Percentiles rank a stretch among this genome's conserved stretches.
Evolutionary conservation across 2,888 invertebrate genomes (phyloP).

Genomic region (Tachina grossa): DNA sequence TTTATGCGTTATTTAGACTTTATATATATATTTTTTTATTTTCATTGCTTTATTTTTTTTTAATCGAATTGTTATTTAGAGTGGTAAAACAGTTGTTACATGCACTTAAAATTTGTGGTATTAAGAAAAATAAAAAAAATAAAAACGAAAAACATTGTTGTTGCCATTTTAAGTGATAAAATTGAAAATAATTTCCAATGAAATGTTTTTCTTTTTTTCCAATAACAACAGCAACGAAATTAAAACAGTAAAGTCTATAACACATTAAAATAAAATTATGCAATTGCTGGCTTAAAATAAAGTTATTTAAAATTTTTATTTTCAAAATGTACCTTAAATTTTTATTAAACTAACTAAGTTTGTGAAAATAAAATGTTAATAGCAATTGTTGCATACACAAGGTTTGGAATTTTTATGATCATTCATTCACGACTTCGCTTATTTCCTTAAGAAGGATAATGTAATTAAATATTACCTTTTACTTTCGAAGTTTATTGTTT

Average conservation of each 20-base stretch:
- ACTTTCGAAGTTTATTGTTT: no score
- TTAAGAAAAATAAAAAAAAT: constrained; percentile 46
- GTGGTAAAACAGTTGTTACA: constrained; percentile 71
- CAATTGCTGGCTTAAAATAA: constrained; percentile 25
- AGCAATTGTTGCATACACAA: not conserved
- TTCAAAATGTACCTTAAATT: constrained; percentile 8
- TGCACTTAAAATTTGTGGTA: constrained; percentile 65
- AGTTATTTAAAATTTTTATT: constrained; percentile 9
- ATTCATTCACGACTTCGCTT: not conserved
- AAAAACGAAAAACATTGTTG: constrained; percentile 29
- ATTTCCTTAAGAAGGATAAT: no score
- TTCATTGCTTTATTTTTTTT: constrained; percentile 11
- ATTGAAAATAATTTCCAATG: constrained; percentile 41
- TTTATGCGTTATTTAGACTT: constrained; percentile 55
- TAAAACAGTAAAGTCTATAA: constrained; percentile 28
- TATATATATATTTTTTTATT: not conserved
- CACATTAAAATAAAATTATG: constrained; percentile 49
- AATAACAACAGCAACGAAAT: not conserved
- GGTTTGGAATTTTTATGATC: not conserved
- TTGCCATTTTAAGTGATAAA: constrained; percentile 61
- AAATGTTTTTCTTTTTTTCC: not conserved
- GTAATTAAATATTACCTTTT: no score
- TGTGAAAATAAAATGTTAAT: not conserved
- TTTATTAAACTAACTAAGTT: constrained; percentile 13
- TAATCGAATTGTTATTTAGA: constrained; percentile 65